Conservation (phyloP, 2,888 invertebrate genomes). For the Leptopilina drosophilae region DNA sequence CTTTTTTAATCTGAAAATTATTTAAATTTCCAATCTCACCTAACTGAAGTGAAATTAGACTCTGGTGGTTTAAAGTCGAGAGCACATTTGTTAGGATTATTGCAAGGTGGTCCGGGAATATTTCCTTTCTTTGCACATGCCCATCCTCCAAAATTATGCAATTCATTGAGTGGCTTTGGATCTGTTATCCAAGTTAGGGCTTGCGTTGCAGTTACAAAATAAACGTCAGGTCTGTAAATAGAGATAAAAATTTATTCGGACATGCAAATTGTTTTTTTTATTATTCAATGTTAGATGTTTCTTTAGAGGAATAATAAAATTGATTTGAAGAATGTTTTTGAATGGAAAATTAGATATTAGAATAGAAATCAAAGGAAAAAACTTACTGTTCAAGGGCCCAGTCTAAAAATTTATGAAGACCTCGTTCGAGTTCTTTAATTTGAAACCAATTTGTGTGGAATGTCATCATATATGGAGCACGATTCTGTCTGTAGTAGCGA, state of each 20-base stretch:
- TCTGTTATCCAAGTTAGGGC: slow-evolving; percentile 95
- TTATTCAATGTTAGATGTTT: slow-evolving; percentile 3
- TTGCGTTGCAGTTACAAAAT: slow-evolving; percentile 92
- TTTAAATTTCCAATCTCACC: slow-evolving; percentile 67
- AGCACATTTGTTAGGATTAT: slow-evolving; percentile 89
- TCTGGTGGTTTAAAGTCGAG: slow-evolving; percentile 87
- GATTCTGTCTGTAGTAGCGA: slow-evolving; percentile 90
- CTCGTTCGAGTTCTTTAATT: slow-evolving; percentile 88
- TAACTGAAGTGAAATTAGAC: slow-evolving; percentile 87
- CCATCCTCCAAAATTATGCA: slow-evolving; percentile 89
- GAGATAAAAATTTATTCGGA: not conserved
- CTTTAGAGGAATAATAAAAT: not conserved
- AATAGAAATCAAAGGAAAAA: slow-evolving; percentile 37
- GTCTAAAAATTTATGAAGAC: slow-evolving; percentile 90
- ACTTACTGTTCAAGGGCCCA: slow-evolving; percentile 87
- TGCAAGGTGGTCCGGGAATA: slow-evolving; percentile 87
- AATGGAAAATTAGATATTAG: too few species aligned
- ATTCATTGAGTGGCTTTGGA: slow-evolving; percentile 84
- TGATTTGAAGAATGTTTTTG: too few species aligned
- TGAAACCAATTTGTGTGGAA: slow-evolving; percentile 99
- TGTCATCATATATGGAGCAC: slow-evolving; percentile 96
- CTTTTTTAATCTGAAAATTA: not conserved
- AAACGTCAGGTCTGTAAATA: slow-evolving; percentile 86
- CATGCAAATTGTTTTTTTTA: too few species aligned
- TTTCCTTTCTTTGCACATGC: slow-evolving; percentile 85